phyloP scores from a whole-genome alignment of 1,140 invertebrate species.

The Heliconius himera region DNA sequence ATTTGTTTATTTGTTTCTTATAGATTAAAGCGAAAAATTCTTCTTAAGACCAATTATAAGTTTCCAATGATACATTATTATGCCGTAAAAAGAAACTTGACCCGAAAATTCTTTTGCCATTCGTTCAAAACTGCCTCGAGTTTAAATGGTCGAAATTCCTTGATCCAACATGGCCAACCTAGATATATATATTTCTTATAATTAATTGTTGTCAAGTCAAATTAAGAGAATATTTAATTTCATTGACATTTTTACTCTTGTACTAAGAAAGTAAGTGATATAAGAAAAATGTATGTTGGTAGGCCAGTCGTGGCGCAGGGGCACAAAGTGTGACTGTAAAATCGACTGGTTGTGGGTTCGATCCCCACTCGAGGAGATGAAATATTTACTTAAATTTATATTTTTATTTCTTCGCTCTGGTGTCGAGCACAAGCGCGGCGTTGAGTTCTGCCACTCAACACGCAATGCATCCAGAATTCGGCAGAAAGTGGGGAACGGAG shows the following conservation, averaged over 20 bases:
- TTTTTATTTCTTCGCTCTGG: no score
- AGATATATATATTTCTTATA: constrained; percentile 28
- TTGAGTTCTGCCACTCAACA: no score
- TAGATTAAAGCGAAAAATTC: constrained; percentile 19
- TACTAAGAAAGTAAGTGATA: not conserved
- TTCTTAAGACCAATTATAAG: constrained; percentile 29
- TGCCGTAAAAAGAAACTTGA: constrained; percentile 23
- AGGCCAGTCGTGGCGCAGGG: no score
- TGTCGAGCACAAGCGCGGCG: no score
- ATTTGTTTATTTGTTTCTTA: constrained; percentile 26
- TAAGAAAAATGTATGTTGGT: not conserved
- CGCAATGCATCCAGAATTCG: no score
- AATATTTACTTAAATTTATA: no score
- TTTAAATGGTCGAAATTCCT: constrained; percentile 32
- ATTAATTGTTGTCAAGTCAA: constrained; percentile 26
- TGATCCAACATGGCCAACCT: constrained; percentile 30
- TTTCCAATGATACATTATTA: constrained; percentile 27
- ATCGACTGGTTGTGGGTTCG: no score
- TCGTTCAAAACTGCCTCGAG: constrained; percentile 18
- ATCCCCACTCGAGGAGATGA: no score
- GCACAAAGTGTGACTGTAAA: no score
- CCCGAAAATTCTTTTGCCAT: constrained; percentile 22
- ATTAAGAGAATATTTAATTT: constrained; percentile 13
- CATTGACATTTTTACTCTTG: not conserved
- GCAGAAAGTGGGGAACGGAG: no score